Evolutionary conservation across 2,888 invertebrate species (phyloP).

Genomic region (Pheosia tremula): DNA sequence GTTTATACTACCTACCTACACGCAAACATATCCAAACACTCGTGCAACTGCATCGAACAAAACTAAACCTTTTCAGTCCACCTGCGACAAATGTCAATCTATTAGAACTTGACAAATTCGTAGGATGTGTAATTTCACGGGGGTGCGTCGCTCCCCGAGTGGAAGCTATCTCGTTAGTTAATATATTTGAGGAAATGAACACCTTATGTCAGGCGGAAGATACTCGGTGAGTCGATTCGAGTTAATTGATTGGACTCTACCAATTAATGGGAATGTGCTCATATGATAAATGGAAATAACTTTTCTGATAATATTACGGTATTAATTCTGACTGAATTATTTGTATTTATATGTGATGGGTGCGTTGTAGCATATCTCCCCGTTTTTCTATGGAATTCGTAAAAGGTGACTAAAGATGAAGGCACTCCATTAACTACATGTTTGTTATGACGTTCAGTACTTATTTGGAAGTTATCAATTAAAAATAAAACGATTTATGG

Average conservation of each 20-base stretch:
- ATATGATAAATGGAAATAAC: background rate
- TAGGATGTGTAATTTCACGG: constrained; percentile 34
- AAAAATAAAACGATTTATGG: too few species aligned
- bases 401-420: too few species aligned
- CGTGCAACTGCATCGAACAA: background rate
- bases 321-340: too few species aligned
- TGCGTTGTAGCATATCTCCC: too few species aligned
- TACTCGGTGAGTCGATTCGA: background rate
- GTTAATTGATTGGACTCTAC: constrained; percentile 20
- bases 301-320: too few species aligned
- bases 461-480: too few species aligned
- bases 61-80: background rate
- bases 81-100: constrained; percentile 16
- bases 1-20: too few species aligned
- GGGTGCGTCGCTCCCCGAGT: constrained; percentile 17
- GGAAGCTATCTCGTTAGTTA: constrained; percentile 31
- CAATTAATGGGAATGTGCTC: background rate
- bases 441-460: too few species aligned
- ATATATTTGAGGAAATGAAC: constrained; percentile 35
- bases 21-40: too few species aligned
- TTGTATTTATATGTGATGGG: too few species aligned
- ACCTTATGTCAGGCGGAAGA: constrained; percentile 18
- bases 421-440: too few species aligned
- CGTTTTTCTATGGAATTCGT: too few species aligned
- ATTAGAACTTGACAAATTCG: constrained; percentile 31